Percentiles rank a stretch among this genome's conserved stretches.
Evolutionary conservation across 53 echinoderm and acorn worm genomes (phyloP).

Genomic region (Mesocentrotus franciscanus): DNA sequence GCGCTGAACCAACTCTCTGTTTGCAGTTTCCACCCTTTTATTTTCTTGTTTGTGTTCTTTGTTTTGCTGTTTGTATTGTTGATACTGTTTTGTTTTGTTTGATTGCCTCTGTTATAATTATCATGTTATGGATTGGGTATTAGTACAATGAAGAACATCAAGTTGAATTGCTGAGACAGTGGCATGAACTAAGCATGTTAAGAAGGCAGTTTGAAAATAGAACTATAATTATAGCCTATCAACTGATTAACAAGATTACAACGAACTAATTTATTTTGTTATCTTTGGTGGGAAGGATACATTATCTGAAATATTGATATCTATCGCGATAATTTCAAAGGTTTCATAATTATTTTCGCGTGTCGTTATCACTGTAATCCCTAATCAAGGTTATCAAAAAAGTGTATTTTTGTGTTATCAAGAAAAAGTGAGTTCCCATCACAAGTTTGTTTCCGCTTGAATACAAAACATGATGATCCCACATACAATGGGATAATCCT

Average conservation of each 20-base stretch:
- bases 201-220: too few species aligned
- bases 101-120: too few species aligned
- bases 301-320: neutral
- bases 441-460: constrained; percentile 9
- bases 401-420: neutral
- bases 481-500: neutral
- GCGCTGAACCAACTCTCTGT: neutral
- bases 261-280: neutral
- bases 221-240: too few species aligned
- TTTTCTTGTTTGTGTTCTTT: too few species aligned
- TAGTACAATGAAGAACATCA: too few species aligned
- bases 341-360: neutral
- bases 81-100: too few species aligned
- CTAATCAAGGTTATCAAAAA: neutral
- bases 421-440: neutral
- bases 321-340: neutral
- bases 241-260: neutral
- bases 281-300: neutral
- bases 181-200: too few species aligned
- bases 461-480: neutral
- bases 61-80: too few species aligned
- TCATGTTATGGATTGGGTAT: too few species aligned
- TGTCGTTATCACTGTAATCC: constrained; percentile 1
- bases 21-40: too few species aligned
- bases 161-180: too few species aligned